Evolutionary conservation across 2,113 vertebrate species (phyloP).

Genomic region (Rhinolophus ferrumequinum): DNA sequence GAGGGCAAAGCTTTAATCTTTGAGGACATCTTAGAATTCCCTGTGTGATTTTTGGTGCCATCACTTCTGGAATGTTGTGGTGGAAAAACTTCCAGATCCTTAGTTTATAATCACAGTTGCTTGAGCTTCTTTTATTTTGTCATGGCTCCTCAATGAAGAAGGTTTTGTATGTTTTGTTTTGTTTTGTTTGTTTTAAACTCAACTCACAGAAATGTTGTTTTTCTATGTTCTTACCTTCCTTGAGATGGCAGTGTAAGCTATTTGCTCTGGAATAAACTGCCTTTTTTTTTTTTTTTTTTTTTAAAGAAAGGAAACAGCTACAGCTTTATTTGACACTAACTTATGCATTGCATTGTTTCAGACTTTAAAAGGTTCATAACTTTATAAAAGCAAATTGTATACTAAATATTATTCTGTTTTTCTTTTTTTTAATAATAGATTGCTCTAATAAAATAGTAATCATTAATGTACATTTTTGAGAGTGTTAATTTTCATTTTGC

Average conservation of each 20-base stretch:
- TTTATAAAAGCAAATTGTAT: not conserved
- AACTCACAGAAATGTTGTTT: not conserved
- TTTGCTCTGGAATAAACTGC: conserved; percentile 45
- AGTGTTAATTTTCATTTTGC: not conserved
- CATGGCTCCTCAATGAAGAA: not conserved
- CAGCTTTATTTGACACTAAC: not conserved
- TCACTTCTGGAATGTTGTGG: not conserved
- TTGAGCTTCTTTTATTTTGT: conserved; percentile 22
- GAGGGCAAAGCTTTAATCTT: not conserved
- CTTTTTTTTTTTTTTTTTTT: not conserved
- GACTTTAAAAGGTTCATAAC: conserved; percentile 17
- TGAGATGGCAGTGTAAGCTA: conserved; percentile 62
- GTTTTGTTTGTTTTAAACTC: not conserved
- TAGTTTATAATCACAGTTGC: not conserved
- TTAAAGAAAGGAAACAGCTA: not conserved
- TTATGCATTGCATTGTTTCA: not conserved
- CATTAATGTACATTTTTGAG: not conserved
- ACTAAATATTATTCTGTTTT: not conserved
- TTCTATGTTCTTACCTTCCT: conserved; percentile 56
- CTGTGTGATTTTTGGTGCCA: not conserved
- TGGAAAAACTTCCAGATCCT: not conserved
- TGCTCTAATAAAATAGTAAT: not conserved
- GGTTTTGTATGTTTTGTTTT: not conserved
- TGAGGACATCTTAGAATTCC: conserved; percentile 32
- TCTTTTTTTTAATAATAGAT: not conserved